Evolutionary conservation across 1,140 invertebrate species (phyloP).

Genomic region (Lamellibrachia luymesi): DNA sequence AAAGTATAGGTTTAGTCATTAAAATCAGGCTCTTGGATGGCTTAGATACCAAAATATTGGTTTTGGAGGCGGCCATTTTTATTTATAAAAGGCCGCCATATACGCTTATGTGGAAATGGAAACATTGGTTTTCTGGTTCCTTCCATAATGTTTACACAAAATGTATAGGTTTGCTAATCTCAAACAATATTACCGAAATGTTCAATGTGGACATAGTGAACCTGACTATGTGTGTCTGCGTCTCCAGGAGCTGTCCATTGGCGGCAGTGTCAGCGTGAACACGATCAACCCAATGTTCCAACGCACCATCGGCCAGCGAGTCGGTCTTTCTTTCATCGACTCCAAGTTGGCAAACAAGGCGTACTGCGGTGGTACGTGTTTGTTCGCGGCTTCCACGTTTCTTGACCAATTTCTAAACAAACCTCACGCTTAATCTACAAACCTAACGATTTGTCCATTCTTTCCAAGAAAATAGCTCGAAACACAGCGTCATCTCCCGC

Average conservation of each 20-base stretch:
- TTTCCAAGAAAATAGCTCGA: not conserved
- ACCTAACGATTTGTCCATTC: not conserved
- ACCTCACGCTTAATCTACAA: not conserved
- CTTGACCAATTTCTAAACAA: not conserved
- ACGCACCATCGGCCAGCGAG: constrained; percentile 17
- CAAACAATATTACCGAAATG: too few relatives aligned
- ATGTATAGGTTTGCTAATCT: too few relatives aligned
- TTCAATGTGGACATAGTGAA: too few relatives aligned
- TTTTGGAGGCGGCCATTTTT: too few relatives aligned
- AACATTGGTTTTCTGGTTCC: too few relatives aligned
- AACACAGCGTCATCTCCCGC: not conserved
- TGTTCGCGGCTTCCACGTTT: too few relatives aligned
- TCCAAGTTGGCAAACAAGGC: constrained; percentile 18
- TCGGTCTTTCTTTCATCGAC: constrained; percentile 25
- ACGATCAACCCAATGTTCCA: constrained; percentile 18
- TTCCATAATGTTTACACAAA: too few relatives aligned
- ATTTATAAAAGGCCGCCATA: too few relatives aligned
- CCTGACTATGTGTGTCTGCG: not conserved
- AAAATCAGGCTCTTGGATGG: too few relatives aligned
- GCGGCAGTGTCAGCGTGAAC: not conserved
- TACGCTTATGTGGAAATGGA: too few relatives aligned
- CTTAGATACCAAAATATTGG: too few relatives aligned
- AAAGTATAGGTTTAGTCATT: too few relatives aligned
- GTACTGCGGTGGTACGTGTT: constrained; percentile 18
- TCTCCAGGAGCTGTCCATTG: not conserved